phyloP scores from a whole-genome alignment of 2,888 invertebrate genomes.

The Dicyrtomina minuta region DNA sequence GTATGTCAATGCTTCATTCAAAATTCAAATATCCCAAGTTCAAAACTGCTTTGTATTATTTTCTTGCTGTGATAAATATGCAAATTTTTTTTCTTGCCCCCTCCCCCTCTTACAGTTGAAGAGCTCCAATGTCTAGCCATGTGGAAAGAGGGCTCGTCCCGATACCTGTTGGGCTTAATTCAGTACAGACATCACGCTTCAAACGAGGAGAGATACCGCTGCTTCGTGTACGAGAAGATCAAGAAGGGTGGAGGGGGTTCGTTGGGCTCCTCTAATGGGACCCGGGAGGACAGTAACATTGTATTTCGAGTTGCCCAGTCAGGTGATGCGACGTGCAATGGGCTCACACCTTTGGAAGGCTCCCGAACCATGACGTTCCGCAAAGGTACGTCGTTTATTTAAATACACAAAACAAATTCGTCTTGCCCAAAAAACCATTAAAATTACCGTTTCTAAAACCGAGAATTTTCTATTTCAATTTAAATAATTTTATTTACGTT shows the following conservation, averaged over 20 bases:
- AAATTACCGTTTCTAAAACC: not conserved
- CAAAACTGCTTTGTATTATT: not conserved
- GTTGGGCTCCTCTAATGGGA: slow-evolving; percentile 44
- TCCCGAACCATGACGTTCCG: slow-evolving; percentile 79
- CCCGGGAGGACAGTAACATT: slow-evolving; percentile 58
- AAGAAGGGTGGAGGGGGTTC: slow-evolving; percentile 38
- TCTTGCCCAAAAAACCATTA: no score
- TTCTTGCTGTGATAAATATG: not conserved
- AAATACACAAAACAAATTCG: not conserved
- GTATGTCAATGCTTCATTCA: slow-evolving; percentile 59
- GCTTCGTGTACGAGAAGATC: slow-evolving; percentile 86
- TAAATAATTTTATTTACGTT: not conserved
- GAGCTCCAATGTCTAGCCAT: slow-evolving; percentile 86
- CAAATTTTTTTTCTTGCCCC: no score
- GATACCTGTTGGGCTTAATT: slow-evolving; percentile 85
- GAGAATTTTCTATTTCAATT: not conserved
- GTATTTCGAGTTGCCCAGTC: slow-evolving; percentile 86
- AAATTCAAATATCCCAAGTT: not conserved
- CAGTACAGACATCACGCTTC: slow-evolving; percentile 86
- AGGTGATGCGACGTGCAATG: slow-evolving; percentile 90
- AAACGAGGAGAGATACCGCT: slow-evolving; percentile 89
- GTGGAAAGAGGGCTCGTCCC: slow-evolving; percentile 91
- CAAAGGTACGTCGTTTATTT: slow-evolving; percentile 63
- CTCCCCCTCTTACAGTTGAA: no score
- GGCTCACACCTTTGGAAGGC: slow-evolving; percentile 83